A percentile compares a stretch with the other conserved stretches of the same genome.
These are phyloP conservation scores for Coenonympha arcania DNA, from an alignment of 2,888 invertebrate species.

Conservation along the genomic window DNA sequence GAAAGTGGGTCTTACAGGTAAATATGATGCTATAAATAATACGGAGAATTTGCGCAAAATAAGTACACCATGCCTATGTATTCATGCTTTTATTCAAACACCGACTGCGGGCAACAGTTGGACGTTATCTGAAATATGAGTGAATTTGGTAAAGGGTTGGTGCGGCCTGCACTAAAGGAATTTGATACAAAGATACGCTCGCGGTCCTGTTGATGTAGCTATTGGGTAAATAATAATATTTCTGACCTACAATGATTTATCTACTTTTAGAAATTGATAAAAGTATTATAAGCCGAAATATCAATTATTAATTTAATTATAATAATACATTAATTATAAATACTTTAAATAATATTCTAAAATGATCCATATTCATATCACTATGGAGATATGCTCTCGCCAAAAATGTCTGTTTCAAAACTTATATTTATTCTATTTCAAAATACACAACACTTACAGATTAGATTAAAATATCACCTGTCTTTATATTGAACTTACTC, in stretches of 20 bases:
- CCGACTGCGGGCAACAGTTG: too few species aligned
- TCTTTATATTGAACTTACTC: too few species aligned
- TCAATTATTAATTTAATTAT: background rate
- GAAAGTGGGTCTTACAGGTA: background rate
- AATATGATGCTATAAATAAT: slow-evolving; percentile 4
- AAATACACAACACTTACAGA: too few species aligned
- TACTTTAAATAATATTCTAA: too few species aligned
- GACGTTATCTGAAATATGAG: slow-evolving; percentile 65
- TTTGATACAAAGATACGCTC: slow-evolving; percentile 65
- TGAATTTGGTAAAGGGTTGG: slow-evolving; percentile 53
- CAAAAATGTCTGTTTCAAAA: too few species aligned
- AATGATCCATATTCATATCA: too few species aligned
- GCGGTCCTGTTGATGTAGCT: slow-evolving; percentile 39
- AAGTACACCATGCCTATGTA: slow-evolving; percentile 50
- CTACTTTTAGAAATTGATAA: background rate
- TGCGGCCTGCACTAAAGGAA: slow-evolving; percentile 65
- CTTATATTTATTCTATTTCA: too few species aligned
- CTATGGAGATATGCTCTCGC: too few species aligned
- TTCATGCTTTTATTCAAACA: slow-evolving; percentile 60
- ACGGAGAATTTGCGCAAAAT: slow-evolving; percentile 43
- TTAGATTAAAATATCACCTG: too few species aligned
- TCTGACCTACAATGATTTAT: too few species aligned
- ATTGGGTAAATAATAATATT: too few species aligned
- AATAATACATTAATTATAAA: background rate
- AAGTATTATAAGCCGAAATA: background rate